Conservation (phyloP, 2,797 vertebrate species). For the Benthosema pterotum region DNA sequence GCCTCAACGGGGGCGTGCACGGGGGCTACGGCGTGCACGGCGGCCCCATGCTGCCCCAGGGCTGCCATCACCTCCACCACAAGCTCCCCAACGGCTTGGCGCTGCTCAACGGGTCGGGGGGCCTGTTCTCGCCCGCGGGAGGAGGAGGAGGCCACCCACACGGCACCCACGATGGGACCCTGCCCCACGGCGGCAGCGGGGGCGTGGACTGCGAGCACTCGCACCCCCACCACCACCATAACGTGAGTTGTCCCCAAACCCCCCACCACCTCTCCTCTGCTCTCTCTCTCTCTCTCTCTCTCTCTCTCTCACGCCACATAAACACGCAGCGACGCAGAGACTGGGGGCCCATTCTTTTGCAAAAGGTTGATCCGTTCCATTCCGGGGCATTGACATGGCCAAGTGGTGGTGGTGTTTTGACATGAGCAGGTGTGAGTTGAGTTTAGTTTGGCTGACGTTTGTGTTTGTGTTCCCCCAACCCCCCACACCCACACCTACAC, state of each 20-base stretch:
- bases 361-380: neutral
- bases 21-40: constrained; percentile 77
- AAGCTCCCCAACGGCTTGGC: constrained; percentile 83
- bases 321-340: neutral
- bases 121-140: constrained; percentile 68
- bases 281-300: neutral
- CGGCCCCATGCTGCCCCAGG: constrained; percentile 74
- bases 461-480: constrained; percentile 29
- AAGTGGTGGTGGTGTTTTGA: neutral
- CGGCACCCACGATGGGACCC: constrained; percentile 71
- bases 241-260: constrained; percentile 74
- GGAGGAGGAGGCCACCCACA: constrained; percentile 75
- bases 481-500: too few species aligned
- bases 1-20: constrained; percentile 63
- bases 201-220: constrained; percentile 85
- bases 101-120: constrained; percentile 77
- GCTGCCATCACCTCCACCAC: constrained; percentile 89
- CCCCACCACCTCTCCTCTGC: constrained; percentile 64
- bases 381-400: neutral
- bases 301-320: neutral
- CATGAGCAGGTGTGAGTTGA: neutral
- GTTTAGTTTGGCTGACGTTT: constrained; percentile 25
- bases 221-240: constrained; percentile 73
- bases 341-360: neutral
- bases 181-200: constrained; percentile 66